A percentile compares a stretch with the other conserved stretches of the same genome.
Conservation (phyloP, 2,888 invertebrate species). For the Dioctria rufipes region DNA sequence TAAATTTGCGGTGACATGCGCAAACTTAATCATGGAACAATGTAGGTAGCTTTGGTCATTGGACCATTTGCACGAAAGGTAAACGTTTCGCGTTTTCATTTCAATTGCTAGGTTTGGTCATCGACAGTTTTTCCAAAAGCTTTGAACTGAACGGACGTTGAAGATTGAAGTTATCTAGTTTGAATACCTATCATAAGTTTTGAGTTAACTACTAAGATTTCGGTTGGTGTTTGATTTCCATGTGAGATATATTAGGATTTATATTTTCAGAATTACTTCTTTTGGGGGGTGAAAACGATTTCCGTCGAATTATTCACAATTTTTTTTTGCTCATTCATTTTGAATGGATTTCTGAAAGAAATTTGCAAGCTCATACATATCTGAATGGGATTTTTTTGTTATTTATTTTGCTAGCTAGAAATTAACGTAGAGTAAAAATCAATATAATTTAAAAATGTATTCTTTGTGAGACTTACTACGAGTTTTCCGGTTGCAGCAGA, state of each 20-base stretch:
- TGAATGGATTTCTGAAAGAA: background rate
- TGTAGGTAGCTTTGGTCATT: background rate
- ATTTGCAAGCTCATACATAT: background rate
- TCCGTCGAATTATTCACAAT: background rate
- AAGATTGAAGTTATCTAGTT: background rate
- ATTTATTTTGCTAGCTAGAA: no score
- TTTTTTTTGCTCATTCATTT: background rate
- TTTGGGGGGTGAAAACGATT: background rate
- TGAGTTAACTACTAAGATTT: slow-evolving; percentile 2
- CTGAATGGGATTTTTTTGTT: no score
- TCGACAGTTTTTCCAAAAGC: slow-evolving; percentile 53
- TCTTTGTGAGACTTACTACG: no score
- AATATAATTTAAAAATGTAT: no score
- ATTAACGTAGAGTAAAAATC: no score
- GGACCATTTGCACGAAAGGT: slow-evolving; percentile 24
- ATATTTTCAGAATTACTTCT: background rate
- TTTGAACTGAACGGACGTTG: slow-evolving; percentile 50
- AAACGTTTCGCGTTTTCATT: slow-evolving; percentile 52
- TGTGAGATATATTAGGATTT: background rate
- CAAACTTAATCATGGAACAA: slow-evolving; percentile 21
- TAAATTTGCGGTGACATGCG: slow-evolving; percentile 37
- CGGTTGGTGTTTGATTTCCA: slow-evolving; percentile 9
- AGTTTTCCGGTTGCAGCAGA: no score
- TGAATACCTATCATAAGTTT: background rate
- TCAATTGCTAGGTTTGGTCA: slow-evolving; percentile 41